Evolutionary conservation across 2,888 invertebrate species (phyloP).

Genomic region (Nephrocerus scutellatus): DNA sequence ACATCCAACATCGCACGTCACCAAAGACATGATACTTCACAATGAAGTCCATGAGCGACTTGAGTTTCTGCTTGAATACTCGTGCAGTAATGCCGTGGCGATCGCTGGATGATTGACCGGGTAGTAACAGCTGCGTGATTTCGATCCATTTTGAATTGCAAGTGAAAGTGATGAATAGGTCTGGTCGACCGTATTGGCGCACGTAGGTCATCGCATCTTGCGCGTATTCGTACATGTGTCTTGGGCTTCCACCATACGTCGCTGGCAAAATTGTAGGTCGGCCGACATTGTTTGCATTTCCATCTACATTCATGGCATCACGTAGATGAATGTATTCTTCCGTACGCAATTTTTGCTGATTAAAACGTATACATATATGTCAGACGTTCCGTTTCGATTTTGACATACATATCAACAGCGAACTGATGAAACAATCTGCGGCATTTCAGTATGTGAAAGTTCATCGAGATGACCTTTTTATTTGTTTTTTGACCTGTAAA

Average conservation of each 20-base stretch:
- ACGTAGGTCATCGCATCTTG: slow-evolving; percentile 12
- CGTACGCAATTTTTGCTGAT: slow-evolving; percentile 29
- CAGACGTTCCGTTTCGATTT: slow-evolving; percentile 33
- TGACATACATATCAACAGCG: slow-evolving; percentile 35
- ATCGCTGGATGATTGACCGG: slow-evolving; percentile 28
- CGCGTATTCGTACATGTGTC: slow-evolving; percentile 16
- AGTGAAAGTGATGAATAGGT: slow-evolving; percentile 12
- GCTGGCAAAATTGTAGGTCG: slow-evolving; percentile 9
- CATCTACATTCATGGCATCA: slow-evolving; percentile 31
- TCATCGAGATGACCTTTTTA: slow-evolving; percentile 12
- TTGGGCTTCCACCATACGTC: slow-evolving; percentile 10
- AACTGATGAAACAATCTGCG: slow-evolving; percentile 32
- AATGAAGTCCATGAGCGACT: too few species aligned
- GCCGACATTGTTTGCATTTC: slow-evolving; percentile 21
- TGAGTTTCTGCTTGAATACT: too few species aligned
- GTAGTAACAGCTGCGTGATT: slow-evolving; percentile 11
- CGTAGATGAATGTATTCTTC: slow-evolving; percentile 35
- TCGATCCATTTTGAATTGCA: slow-evolving; percentile 18
- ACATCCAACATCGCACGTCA: too few species aligned
- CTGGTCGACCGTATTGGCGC: slow-evolving; percentile 10
- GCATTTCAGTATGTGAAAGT: slow-evolving; percentile 11
- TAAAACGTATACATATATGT: slow-evolving; percentile 28
- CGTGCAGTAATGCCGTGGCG: slow-evolving; percentile 21
- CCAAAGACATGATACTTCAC: too few species aligned
- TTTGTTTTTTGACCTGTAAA: slow-evolving; percentile 1